Base-by-base conservation (phyloP, 2,113 vertebrate species). In the Chaetodon auriga region DNA sequence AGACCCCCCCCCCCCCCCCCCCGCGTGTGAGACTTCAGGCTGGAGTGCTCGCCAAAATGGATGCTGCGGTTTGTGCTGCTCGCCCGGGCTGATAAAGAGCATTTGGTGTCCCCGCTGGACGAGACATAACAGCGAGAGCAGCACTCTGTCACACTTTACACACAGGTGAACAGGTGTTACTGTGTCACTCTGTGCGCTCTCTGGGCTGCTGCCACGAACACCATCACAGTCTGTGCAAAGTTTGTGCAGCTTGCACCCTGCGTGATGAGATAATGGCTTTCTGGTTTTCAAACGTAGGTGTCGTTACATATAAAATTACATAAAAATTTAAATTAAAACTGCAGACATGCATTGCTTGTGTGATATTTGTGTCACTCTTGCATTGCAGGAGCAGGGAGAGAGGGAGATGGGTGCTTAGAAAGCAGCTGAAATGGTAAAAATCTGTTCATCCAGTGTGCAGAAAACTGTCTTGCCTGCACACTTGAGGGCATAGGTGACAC, bases 21-120 rank as follows among this genome's bases (percentile, higher is more conserved):
- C n/a, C 30, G 2, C 43, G 43, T 45, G 43, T 75, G 51, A 80
- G 72, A 69, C 75, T 87, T 80, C 54, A 62, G 74, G 64, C 53
- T 7, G 21, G 60, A 64, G 45, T 7, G 21, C 57, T 75, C 8
- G n/a, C 81, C 63, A 65, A 25, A 30, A 66, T 49, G 51, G 19
- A 72, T 16, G 6, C 73, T 51, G 41, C 73, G 10, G 46, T 30
- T 61, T 15, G 53, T 71, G 46, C 58, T 61, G 73, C 45, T 35
- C 21, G 51, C 48, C 18, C 6, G 46, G 13, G 23, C 55, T 43
- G 75, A 80, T 81, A 62, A 69, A 64, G 60, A 87, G 41, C 51
- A 25, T 60, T 64, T 66, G 38, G 46, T 57, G 58, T 81, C 62
- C 51, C 70, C 64, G 81, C 71, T 65, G 72, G 58, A 68, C 45